Evolutionary conservation across 2,113 vertebrate genomes (phyloP).

Genomic region (Amphilophus citrinellus): DNA sequence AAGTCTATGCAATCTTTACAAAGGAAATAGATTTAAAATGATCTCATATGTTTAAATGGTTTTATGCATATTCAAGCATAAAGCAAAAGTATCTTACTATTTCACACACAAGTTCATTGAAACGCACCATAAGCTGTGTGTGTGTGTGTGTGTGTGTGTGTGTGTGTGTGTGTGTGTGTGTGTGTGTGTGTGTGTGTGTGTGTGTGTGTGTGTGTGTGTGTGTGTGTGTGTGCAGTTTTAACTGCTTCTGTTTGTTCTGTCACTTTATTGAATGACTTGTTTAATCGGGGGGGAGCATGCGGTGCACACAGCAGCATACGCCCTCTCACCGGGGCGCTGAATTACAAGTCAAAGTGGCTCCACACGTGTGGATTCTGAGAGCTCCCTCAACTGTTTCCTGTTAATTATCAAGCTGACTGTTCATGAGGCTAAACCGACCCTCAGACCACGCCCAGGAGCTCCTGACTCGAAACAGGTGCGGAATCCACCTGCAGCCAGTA

Average conservation of each 20-base stretch:
- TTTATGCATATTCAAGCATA: background rate
- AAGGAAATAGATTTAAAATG: background rate
- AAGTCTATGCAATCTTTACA: too few relatives aligned
- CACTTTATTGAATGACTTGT: background rate
- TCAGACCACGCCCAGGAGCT: background rate
- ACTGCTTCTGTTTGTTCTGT: background rate
- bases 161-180: background rate
- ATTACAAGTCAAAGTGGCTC: background rate
- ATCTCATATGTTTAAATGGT: background rate
- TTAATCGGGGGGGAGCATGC: too few relatives aligned
- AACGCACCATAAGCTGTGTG: background rate
- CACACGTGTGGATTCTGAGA: background rate
- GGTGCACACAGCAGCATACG: background rate
- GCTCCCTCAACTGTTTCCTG: background rate
- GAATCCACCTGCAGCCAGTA: background rate
- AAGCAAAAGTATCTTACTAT: background rate
- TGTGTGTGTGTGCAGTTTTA: background rate
- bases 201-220: background rate
- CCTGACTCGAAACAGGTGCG: background rate
- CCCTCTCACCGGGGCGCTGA: fast-evolving
- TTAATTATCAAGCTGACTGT: background rate
- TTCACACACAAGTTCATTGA: background rate
- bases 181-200: background rate
- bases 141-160: background rate
- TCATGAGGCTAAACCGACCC: background rate